phyloP scores from a whole-genome alignment of 2,797 vertebrate genomes.

The Peromyscus attwateri region DNA sequence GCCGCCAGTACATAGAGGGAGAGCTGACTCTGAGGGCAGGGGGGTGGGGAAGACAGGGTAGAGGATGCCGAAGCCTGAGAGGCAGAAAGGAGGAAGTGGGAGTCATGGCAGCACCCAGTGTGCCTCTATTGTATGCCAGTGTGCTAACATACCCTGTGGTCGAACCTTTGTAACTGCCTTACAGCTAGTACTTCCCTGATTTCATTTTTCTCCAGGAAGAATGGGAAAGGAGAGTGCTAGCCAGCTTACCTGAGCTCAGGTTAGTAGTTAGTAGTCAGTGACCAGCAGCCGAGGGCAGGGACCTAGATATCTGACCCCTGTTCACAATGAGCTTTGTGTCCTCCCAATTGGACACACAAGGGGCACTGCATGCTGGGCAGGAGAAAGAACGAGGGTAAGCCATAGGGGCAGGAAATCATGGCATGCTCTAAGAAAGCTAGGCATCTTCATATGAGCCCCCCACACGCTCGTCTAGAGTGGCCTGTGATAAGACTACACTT shows the following conservation, averaged over 20 bases:
- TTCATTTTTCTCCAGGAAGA: background rate
- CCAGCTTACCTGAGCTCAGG: background rate
- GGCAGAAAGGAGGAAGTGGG: background rate
- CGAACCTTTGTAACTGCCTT: background rate
- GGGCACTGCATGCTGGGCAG: background rate
- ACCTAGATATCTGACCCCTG: background rate
- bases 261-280: background rate
- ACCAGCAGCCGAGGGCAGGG: background rate
- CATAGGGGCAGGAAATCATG: background rate
- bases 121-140: background rate
- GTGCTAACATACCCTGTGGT: background rate
- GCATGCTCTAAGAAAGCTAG: background rate
- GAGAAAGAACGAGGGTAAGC: background rate
- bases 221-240: background rate
- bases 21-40: background rate
- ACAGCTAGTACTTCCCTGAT: accelerated
- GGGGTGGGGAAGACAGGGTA: background rate
- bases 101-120: background rate
- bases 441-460: background rate
- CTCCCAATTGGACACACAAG: background rate
- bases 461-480: background rate
- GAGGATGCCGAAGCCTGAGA: background rate
- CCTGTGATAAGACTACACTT: background rate
- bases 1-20: background rate
- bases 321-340: background rate